These are phyloP conservation scores for Allophyes oxyacanthae DNA, from an alignment of 2,888 invertebrate species.

Conservation along the genomic window DNA sequence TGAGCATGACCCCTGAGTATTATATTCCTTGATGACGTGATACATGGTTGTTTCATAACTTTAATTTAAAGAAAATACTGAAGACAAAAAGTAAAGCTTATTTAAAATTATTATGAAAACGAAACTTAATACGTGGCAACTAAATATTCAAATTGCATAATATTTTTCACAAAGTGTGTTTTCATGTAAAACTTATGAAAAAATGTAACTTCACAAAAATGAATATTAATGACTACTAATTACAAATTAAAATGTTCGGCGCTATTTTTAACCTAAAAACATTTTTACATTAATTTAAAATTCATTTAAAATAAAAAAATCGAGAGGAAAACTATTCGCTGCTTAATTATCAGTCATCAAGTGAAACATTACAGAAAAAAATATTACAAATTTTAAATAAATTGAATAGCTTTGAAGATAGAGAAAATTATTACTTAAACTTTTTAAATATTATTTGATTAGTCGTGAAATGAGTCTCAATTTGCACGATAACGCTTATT, in stretches of 20 bases:
- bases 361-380: constrained; percentile 17
- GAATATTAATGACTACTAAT: constrained; percentile 40
- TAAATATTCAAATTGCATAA: background rate
- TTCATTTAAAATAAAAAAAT: constrained; percentile 13
- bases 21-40: no score
- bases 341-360: constrained; percentile 23
- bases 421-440: no score
- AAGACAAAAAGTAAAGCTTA: background rate
- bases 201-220: constrained; percentile 18
- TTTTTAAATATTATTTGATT: no score
- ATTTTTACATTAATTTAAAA: constrained; percentile 23
- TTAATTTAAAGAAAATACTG: background rate
- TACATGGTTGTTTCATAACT: no score
- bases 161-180: constrained; percentile 24
- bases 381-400: background rate
- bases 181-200: constrained; percentile 18
- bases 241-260: constrained; percentile 25
- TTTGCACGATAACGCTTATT: no score
- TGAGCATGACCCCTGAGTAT: no score
- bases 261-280: constrained; percentile 23
- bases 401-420: no score
- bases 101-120: constrained; percentile 3
- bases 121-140: constrained; percentile 16
- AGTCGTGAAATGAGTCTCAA: no score
- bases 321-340: constrained; percentile 28